Percentiles rank a stretch among this genome's conserved stretches.
These are phyloP conservation scores for Limonius californicus DNA, from an alignment of 1,140 invertebrate species.

Conservation along the genomic window DNA sequence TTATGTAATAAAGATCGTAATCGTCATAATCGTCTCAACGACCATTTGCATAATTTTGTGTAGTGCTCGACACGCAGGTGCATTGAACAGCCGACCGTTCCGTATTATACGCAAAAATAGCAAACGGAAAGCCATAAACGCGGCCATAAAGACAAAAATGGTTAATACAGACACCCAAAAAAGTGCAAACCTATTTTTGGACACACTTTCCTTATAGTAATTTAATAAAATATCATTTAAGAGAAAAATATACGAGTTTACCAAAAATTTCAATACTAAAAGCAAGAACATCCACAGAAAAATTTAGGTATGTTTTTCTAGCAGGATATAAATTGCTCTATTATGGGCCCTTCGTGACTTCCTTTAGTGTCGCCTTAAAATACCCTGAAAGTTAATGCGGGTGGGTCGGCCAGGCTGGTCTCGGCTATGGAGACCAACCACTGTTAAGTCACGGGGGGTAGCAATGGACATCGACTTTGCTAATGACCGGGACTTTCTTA, in stretches of 20 bases:
- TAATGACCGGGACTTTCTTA: not conserved
- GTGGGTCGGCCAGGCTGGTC: not conserved
- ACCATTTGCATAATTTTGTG: slow-evolving; percentile 12
- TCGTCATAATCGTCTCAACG: slow-evolving; percentile 2
- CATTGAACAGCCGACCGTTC: not conserved
- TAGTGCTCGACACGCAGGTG: not conserved
- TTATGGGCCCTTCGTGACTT: not conserved
- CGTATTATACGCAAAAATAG: too few relatives aligned
- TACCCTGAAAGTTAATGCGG: not conserved
- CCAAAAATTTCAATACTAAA: too few relatives aligned
- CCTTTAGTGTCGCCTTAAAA: not conserved
- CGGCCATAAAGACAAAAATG: too few relatives aligned
- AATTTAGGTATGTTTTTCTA: too few relatives aligned
- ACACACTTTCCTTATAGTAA: too few relatives aligned
- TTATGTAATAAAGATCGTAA: slow-evolving; percentile 14
- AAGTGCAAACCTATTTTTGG: too few relatives aligned
- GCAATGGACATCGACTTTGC: not conserved
- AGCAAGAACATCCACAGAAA: too few relatives aligned
- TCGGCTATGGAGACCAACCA: slow-evolving; percentile 1
- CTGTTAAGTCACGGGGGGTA: not conserved
- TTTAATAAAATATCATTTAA: too few relatives aligned
- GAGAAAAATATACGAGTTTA: too few relatives aligned
- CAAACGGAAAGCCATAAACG: not conserved
- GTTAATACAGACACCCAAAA: too few relatives aligned
- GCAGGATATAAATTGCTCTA: not conserved